Conservation (phyloP, 1,140 invertebrate species). For the Acromyrmex heyeri region DNA sequence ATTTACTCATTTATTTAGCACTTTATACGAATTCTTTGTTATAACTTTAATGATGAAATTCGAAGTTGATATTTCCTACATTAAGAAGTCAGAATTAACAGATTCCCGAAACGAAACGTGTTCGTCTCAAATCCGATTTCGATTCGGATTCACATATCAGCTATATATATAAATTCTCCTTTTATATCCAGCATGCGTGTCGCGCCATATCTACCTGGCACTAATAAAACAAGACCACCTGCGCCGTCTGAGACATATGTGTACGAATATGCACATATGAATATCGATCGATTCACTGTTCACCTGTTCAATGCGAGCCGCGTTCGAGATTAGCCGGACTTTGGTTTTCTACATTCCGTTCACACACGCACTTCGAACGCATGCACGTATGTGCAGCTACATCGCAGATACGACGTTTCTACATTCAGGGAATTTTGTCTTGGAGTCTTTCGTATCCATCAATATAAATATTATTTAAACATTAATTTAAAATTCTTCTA, state of each 20-base stretch:
- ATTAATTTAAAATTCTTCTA: background rate
- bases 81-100: slow-evolving; percentile 7
- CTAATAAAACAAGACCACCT: slow-evolving; percentile 82
- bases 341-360: background rate
- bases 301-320: slow-evolving; percentile 14
- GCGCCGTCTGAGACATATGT: slow-evolving; percentile 70
- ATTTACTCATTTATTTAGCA: background rate
- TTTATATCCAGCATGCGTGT: background rate
- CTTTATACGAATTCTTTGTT: background rate
- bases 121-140: slow-evolving; percentile 32
- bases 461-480: background rate
- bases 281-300: slow-evolving; percentile 67
- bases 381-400: background rate
- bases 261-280: slow-evolving; percentile 34
- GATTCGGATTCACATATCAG: slow-evolving; percentile 18
- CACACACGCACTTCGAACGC: background rate
- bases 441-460: background rate
- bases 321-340: slow-evolving; percentile 27
- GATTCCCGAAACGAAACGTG: background rate
- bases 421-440: background rate
- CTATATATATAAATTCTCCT: background rate
- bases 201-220: slow-evolving; percentile 46
- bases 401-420: background rate
- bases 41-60: background rate
- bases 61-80: slow-evolving; percentile 27